Evolutionary conservation across 2,797 vertebrate species (phyloP), one percentile per base, ranked within the genome.

Genomic region (Siniperca undulata): DNA sequence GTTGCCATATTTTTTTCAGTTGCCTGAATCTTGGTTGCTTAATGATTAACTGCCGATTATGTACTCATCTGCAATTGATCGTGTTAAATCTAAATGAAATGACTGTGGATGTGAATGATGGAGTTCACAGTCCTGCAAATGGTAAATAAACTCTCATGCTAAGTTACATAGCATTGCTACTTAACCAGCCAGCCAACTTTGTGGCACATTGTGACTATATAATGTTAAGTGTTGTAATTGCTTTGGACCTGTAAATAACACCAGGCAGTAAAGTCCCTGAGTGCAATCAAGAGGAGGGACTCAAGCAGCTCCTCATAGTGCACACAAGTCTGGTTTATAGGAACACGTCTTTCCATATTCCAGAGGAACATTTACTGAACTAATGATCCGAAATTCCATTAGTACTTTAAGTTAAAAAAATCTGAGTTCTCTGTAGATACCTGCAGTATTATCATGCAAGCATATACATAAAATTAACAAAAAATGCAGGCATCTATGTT

Each of bases 241-340:
- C 34, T 65, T 40, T 53, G 64, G 60, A 74, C 65, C 69, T 70
- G 53, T 70, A 65, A 74, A 70, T 46, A 64, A 65, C 70, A 73
- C 19, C 60, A 44, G 59, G 68, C 40, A 68, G 27, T 38, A 59
- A 72, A 14, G 46, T 10, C 10, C 22, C 7, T 65, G 7, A 44
- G 69, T 44, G 40, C 66, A 79, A 70, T 59, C 64, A 71, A 72
- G 50, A 34, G 61, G 30, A 46, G 10, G 24, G 24, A 81, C 34
- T 70, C 34, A 36, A 69, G 36, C 56, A 70, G 55, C n/a, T 74
- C 80, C 62, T 70, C 60, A 74, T 73, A 59, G 65, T 74, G 75
- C 14, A 70, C 48, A 59, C 38, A 27, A 3, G 13, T 30, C 71
- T 66, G 38, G 36, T 83, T 70, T 56, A 55, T 56, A 34, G 59